These are phyloP conservation scores for Acrocephalus arundinaceus DNA, from an alignment of 2,113 vertebrate genomes.

Conservation along the genomic window DNA sequence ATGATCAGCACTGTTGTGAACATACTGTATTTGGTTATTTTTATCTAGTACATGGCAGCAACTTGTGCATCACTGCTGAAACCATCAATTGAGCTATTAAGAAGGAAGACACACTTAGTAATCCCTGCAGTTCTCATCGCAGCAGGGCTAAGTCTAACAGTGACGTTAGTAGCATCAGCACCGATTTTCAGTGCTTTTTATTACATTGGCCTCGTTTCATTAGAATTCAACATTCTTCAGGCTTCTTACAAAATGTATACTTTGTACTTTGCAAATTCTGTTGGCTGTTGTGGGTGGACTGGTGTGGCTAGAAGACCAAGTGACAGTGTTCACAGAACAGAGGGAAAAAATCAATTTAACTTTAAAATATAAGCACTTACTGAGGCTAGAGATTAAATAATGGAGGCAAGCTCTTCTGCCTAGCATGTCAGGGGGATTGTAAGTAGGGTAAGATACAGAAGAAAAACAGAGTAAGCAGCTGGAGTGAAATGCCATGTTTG, in stretches of 20 bases:
- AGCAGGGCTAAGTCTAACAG: not conserved
- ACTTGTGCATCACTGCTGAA: conserved; percentile 45
- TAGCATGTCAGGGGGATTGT: not conserved
- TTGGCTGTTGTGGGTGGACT: not conserved
- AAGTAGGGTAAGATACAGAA: not conserved
- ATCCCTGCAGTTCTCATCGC: not conserved
- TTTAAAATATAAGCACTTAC: conserved; percentile 21
- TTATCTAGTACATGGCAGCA: conserved; percentile 34
- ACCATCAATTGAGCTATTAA: conserved; percentile 44
- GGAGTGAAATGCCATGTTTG: not conserved
- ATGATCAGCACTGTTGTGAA: conserved; percentile 34
- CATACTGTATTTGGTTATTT: conserved; percentile 38
- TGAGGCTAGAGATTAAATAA: conserved; percentile 3
- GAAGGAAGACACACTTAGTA: conserved; percentile 36
- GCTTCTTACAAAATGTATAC: not conserved
- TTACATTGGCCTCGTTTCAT: not conserved
- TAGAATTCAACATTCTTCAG: not conserved
- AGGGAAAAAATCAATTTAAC: conserved; percentile 13
- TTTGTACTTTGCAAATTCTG: not conserved
- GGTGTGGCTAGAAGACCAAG: not conserved
- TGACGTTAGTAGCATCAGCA: not conserved
- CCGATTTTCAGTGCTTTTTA: conserved; percentile 17
- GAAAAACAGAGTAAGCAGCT: not conserved
- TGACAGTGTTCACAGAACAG: not conserved
- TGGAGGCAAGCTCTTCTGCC: conserved; percentile 18